phyloP scores from a whole-genome alignment of 2,113 vertebrate species.

The Prunella himalayana region DNA sequence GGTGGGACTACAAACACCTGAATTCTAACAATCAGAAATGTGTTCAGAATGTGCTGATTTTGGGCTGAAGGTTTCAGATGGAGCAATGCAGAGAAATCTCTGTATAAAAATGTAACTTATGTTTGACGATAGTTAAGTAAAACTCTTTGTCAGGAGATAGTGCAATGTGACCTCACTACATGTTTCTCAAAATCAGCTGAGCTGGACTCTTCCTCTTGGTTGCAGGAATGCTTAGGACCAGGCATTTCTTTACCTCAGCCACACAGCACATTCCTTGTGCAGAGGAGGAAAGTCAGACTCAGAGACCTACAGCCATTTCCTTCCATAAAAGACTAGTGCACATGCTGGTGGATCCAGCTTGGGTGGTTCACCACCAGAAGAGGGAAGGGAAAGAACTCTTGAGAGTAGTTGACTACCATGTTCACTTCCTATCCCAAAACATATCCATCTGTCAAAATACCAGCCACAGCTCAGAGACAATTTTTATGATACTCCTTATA shows the following conservation, averaged over 20 bases:
- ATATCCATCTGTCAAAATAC: background rate
- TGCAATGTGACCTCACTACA: background rate
- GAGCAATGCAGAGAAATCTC: background rate
- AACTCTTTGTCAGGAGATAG: background rate
- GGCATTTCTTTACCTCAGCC: background rate
- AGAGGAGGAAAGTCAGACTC: background rate
- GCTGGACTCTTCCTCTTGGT: background rate
- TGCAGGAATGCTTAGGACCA: background rate
- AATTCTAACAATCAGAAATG: background rate
- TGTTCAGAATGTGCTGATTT: background rate
- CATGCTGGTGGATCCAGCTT: background rate
- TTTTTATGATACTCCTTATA: background rate
- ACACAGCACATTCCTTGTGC: accelerated
- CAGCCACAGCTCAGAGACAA: background rate
- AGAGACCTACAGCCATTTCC: background rate
- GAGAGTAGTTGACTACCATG: too few species aligned
- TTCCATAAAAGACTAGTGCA: background rate
- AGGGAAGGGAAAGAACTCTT: background rate
- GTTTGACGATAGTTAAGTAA: background rate
- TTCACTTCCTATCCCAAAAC: background rate
- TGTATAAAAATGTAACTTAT: background rate
- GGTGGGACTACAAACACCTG: background rate
- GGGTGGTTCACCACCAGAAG: background rate
- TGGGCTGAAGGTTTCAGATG: background rate
- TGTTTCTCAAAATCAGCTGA: background rate